These are phyloP conservation scores for Exocentrus adspersus DNA, from an alignment of 2,888 invertebrate species.

Conservation along the genomic window DNA sequence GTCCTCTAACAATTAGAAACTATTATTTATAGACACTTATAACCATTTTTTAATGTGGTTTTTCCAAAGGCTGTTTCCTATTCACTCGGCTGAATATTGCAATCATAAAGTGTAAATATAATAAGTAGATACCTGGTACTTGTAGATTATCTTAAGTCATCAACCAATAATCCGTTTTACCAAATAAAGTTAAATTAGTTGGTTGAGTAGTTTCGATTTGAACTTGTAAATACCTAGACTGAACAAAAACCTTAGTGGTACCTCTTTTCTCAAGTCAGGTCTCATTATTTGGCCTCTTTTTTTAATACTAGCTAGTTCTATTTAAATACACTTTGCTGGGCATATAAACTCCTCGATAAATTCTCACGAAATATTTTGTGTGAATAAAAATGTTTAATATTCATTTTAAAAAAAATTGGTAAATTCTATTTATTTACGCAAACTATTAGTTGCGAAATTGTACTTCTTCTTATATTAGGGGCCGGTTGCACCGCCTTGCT, in stretches of 20 bases:
- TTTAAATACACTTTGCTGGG: too few relatives aligned
- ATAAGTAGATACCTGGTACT: background rate
- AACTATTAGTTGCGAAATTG: too few relatives aligned
- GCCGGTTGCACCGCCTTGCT: too few relatives aligned
- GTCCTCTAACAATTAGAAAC: conserved; percentile 19
- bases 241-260: conserved; percentile 21
- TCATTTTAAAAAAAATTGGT: too few relatives aligned
- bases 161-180: background rate
- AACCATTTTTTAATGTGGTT: conserved; percentile 8
- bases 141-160: background rate
- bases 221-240: background rate
- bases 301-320: conserved; percentile 7
- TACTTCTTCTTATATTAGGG: too few relatives aligned
- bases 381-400: too few relatives aligned
- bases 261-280: conserved; percentile 6
- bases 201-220: background rate
- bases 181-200: background rate
- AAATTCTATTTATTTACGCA: too few relatives aligned
- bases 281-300: conserved; percentile 22
- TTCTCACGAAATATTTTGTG: too few relatives aligned
- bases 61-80: conserved; percentile 8
- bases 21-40: conserved; percentile 22
- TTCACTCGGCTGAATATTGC: background rate
- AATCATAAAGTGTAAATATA: background rate
- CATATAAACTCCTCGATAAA: too few relatives aligned